These are phyloP conservation scores for Drosophila pseudoananassae DNA, from an alignment of 1,140 invertebrate genomes.

Conservation along the genomic window DNA sequence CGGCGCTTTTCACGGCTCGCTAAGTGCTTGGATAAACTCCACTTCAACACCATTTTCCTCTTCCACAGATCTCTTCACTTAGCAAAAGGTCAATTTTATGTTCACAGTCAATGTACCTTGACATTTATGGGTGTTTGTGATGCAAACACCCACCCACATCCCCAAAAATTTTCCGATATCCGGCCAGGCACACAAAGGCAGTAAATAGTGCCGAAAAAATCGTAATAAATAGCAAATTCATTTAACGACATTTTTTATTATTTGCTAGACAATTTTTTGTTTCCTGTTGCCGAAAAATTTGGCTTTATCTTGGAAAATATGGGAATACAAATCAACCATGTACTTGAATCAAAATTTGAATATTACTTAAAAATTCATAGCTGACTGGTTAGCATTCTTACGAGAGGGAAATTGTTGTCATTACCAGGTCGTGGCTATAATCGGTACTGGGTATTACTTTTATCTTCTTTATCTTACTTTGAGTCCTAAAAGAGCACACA, in stretches of 20 bases:
- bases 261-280: constrained; percentile 25
- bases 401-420: background rate
- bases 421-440: background rate
- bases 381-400: background rate
- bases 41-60: constrained; percentile 14
- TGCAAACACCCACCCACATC: constrained; percentile 15
- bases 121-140: constrained; percentile 50
- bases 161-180: constrained; percentile 8
- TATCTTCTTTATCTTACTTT: background rate
- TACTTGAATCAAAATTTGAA: background rate
- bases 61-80: background rate
- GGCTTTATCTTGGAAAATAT: constrained; percentile 3
- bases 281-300: constrained; percentile 1
- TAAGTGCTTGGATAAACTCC: constrained; percentile 52
- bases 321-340: background rate
- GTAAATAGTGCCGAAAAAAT: constrained; percentile 5
- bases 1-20: constrained; percentile 18
- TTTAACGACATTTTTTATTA: constrained; percentile 40
- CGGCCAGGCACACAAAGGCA: constrained; percentile 1
- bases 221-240: constrained; percentile 54
- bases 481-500: constrained; percentile 7
- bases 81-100: constrained; percentile 49
- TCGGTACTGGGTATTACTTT: background rate
- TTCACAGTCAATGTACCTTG: constrained; percentile 55
- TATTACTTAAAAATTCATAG: background rate